Base-by-base conservation (phyloP, 2,888 invertebrate species). In the Plagodis pulveraria region DNA sequence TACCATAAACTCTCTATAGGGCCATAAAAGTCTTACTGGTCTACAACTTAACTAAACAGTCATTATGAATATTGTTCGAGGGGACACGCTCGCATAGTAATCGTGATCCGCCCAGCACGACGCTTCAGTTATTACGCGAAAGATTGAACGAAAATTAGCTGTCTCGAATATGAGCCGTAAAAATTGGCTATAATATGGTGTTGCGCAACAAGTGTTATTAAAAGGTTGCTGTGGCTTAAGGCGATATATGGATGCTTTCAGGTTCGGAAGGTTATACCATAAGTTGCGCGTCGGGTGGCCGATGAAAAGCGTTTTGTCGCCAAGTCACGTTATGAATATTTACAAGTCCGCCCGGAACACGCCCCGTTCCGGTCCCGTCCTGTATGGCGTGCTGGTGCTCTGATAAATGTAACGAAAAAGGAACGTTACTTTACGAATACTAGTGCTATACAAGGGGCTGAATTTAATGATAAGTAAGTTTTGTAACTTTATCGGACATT, bases 271-370 rank as follows among this genome's bases (percentile, higher is more conserved):
- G 78, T 78, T 68, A 63, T 62, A 73, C 73, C 69, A 86, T 87
- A 84, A 86, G 80, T 87, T 71, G 86, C 89, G 75, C 87, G 74
- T 88, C 87, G 83, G 89, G 89, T 81, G 89, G 90, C 81, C 84
- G 84, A 80, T 81, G 83, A 86, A 87, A 86, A 85, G 81, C 77
- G 73, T 84, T 87, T 85, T 84, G 87, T 87, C 84, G 78, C 80
- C 80, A 68, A 77, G 79, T 78, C 81, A 78, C 77, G 76, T 77
- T 72, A 86, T 88, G 86, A 87, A 90, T 91, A 89, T 89, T 87
- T 87, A 90, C 80, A 78, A 83, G 80, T 42, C 44, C 32, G 63
- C 34, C 41, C 22, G 63, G 70, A 66, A 79, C 80, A 84, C 80
- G 80, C 80, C 78, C 76, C 70, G 71, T 75, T 70, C 67, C 71